Evolutionary conservation across 1,140 invertebrate species (phyloP).

Genomic region (Dinoponera quadriceps): DNA sequence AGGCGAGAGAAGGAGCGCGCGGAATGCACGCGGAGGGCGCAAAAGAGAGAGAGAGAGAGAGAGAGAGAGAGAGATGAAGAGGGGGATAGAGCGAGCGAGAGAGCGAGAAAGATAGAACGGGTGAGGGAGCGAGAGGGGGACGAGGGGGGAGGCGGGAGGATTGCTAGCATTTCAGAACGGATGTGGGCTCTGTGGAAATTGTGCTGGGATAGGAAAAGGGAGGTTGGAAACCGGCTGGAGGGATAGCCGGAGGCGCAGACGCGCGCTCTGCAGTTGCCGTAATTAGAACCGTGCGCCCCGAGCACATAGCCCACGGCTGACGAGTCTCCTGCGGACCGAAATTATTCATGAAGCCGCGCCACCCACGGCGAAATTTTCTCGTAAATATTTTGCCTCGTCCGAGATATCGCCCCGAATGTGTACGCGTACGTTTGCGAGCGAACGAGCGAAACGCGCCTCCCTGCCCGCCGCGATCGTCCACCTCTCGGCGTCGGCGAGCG

Average conservation of each 20-base stretch:
- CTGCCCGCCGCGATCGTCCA: background rate
- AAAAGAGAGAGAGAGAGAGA: constrained; percentile 1
- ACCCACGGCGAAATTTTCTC: constrained; percentile 82
- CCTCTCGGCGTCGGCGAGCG: too few relatives aligned
- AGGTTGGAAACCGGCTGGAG: constrained; percentile 77
- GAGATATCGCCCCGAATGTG: constrained; percentile 67
- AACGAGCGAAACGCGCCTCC: background rate
- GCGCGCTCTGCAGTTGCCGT: constrained; percentile 83
- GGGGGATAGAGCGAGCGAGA: constrained; percentile 10
- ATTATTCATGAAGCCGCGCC: constrained; percentile 84
- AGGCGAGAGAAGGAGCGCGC: constrained; percentile 39
- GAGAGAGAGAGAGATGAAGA: background rate
- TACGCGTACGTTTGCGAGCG: constrained; percentile 29
- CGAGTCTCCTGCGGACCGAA: constrained; percentile 83
- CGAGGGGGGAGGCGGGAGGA: constrained; percentile 35
- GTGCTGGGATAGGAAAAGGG: constrained; percentile 74
- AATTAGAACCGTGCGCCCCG: constrained; percentile 83
- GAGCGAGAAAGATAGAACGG: background rate
- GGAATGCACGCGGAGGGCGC: constrained; percentile 5
- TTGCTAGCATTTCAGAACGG: constrained; percentile 72
- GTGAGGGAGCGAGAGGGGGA: constrained; percentile 19
- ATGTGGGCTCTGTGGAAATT: constrained; percentile 76
- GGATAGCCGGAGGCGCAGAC: constrained; percentile 75
- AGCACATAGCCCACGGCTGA: constrained; percentile 79
- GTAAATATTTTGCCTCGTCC: constrained; percentile 84